Conservation (phyloP, 2,888 invertebrate species). For the Ceratothoa steindachneri region DNA sequence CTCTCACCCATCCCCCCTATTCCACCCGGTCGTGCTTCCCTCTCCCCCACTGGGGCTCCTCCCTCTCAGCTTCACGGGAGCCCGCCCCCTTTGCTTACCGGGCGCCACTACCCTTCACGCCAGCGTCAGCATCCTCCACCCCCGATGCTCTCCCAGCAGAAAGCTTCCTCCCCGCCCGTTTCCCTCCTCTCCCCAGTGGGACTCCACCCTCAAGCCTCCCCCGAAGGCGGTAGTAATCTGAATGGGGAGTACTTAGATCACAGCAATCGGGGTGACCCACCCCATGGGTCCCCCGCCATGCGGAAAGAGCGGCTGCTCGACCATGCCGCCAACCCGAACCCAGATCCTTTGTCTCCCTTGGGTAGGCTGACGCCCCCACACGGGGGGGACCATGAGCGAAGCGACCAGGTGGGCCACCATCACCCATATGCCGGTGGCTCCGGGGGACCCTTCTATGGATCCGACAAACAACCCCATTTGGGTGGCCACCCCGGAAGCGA, state of each 20-base stretch:
- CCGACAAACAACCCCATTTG: not conserved
- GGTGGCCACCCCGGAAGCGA: not conserved
- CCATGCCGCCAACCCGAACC: not conserved
- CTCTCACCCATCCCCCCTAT: slow-evolving; percentile 29
- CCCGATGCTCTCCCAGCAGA: not conserved
- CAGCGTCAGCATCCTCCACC: slow-evolving; percentile 7
- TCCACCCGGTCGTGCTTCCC: slow-evolving; percentile 23
- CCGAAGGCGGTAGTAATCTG: not conserved
- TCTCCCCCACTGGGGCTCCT: slow-evolving; percentile 20
- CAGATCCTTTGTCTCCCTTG: not conserved
- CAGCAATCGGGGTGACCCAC: not conserved
- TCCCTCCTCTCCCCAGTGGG: not conserved
- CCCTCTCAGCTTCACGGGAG: slow-evolving; percentile 28
- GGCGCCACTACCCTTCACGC: not conserved
- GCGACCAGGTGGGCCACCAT: too few relatives aligned
- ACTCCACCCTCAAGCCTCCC: not conserved
- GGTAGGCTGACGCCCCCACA: not conserved
- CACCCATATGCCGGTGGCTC: not conserved
- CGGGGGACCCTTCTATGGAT: not conserved
- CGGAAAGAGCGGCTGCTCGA: not conserved
- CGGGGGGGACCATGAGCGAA: too few relatives aligned
- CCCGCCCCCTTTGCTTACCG: not conserved
- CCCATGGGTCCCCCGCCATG: not conserved
- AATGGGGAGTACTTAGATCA: not conserved
- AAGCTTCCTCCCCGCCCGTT: slow-evolving; percentile 7